A percentile compares a stretch with the other conserved stretches of the same genome.
These are phyloP conservation scores for Hepsetus odoe DNA, from an alignment of 2,113 vertebrate species.

Conservation along the genomic window DNA sequence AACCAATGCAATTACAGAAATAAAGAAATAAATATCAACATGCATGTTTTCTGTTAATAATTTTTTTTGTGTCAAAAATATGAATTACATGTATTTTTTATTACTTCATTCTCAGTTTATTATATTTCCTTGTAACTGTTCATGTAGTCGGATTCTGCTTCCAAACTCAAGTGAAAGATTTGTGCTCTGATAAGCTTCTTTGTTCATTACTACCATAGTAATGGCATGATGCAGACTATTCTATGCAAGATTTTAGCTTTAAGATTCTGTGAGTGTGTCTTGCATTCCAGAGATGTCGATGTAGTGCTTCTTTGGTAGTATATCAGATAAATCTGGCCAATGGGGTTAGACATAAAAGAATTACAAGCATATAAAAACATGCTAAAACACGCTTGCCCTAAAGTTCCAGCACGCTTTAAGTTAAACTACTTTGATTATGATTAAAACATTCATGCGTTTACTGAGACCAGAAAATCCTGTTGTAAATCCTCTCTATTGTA, in stretches of 20 bases:
- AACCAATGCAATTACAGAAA: no score
- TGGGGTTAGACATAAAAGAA: background rate
- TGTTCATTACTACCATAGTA: background rate
- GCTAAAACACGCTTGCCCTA: background rate
- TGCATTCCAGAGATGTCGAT: background rate
- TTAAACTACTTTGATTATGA: no score
- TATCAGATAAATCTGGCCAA: background rate
- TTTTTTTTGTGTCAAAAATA: no score
- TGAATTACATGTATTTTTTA: no score
- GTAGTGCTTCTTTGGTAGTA: background rate
- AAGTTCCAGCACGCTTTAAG: background rate
- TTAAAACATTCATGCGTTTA: no score
- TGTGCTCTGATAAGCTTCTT: no score
- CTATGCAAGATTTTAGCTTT: background rate
- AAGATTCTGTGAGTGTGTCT: slow-evolving; percentile 42
- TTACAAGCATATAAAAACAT: background rate
- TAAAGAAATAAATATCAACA: no score
- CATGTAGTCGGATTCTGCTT: no score
- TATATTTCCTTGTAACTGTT: no score
- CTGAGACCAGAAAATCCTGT: background rate
- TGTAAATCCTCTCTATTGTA: background rate
- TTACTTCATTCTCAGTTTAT: no score
- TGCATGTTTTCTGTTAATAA: no score
- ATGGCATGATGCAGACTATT: background rate
- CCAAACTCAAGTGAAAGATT: no score